Conservation (phyloP, 1,140 invertebrate species). For the Leptinotarsa undecemlineata region DNA sequence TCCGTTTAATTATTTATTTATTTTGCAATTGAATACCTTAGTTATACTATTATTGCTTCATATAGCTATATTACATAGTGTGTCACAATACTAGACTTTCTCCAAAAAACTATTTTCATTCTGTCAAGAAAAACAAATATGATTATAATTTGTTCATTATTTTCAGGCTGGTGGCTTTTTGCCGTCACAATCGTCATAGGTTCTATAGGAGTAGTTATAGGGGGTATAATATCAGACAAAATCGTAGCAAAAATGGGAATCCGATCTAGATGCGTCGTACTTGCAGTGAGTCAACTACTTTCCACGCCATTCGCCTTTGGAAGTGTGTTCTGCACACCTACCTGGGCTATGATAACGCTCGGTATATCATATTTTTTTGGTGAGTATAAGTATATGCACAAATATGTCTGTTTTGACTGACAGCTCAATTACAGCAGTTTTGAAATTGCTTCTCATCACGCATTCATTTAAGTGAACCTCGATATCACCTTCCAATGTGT, state of each 20-base stretch:
- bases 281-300: slow-evolving; percentile 82
- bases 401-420: no score
- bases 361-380: slow-evolving; percentile 85
- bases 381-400: slow-evolving; percentile 55
- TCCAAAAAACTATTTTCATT: no score
- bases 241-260: slow-evolving; percentile 87
- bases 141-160: not conserved
- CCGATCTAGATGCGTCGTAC: slow-evolving; percentile 78
- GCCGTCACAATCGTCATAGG: slow-evolving; percentile 85
- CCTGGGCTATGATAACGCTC: slow-evolving; percentile 83
- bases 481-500: no score
- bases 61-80: no score
- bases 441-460: no score
- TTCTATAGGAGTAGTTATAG: slow-evolving; percentile 83
- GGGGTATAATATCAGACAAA: slow-evolving; percentile 87
- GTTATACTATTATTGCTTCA: no score
- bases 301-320: slow-evolving; percentile 88
- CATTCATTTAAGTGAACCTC: no score
- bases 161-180: slow-evolving; percentile 75
- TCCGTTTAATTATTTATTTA: no score
- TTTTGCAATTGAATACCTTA: no score
- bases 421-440: no score
- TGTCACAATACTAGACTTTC: no score
- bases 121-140: no score
- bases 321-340: slow-evolving; percentile 80